phyloP scores from a whole-genome alignment of 2,888 invertebrate genomes.

The Nemurella pictetii region DNA sequence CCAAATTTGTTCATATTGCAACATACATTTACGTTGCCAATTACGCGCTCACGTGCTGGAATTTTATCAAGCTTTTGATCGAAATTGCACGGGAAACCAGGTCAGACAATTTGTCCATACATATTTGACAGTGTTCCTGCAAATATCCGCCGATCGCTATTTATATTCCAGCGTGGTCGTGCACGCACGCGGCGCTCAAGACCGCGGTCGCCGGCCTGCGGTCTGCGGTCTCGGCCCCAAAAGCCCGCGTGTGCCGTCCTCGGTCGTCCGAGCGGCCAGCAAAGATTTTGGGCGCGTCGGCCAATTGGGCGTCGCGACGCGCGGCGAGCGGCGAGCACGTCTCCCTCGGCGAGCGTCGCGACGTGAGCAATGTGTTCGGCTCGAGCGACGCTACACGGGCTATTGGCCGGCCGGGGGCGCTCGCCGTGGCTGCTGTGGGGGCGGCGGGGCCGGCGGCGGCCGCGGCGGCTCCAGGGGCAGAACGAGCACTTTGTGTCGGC shows the following conservation, averaged over 20 bases:
- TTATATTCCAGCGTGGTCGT: not conserved
- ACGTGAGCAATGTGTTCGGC: constrained; percentile 23
- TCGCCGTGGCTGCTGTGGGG: not conserved
- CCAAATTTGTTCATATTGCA: not conserved
- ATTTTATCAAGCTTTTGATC: not conserved
- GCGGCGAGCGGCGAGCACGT: not conserved
- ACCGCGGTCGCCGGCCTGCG: not conserved
- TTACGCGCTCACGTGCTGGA: not conserved
- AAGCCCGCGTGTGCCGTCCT: too few species aligned
- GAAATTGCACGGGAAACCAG: not conserved
- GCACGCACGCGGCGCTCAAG: not conserved
- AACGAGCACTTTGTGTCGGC: constrained; percentile 9
- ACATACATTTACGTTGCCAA: not conserved
- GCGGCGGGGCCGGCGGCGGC: not conserved
- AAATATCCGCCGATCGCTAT: not conserved
- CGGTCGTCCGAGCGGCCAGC: not conserved
- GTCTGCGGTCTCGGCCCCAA: not conserved
- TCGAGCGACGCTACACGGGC: constrained; percentile 14
- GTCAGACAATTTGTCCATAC: not conserved
- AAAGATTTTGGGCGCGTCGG: not conserved
- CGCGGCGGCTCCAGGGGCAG: not conserved
- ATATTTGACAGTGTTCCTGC: not conserved
- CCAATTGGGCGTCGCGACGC: not conserved
- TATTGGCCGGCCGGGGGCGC: constrained; percentile 4
- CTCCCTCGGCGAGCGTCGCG: not conserved